Conservation (phyloP, 2,888 invertebrate genomes). For the Unio delphinus region DNA sequence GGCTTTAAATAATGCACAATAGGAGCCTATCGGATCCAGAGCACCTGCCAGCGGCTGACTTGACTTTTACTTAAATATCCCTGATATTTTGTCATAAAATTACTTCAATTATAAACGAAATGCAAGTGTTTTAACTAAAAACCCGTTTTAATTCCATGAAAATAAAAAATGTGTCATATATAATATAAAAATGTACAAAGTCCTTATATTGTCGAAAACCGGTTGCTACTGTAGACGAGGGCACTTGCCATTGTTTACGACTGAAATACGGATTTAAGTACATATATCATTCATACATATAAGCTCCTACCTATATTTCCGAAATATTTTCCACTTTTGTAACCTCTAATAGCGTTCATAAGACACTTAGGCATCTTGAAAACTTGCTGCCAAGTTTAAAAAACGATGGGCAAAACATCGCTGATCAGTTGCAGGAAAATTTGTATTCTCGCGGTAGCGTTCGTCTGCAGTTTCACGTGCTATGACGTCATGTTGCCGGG, state of each 20-base stretch:
- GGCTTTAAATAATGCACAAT: no score
- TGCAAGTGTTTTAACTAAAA: not conserved
- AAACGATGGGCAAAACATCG: no score
- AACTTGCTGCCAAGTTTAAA: no score
- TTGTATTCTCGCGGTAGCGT: no score
- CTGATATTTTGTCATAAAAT: no score
- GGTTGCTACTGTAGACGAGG: conserved; percentile 7
- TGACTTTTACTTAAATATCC: no score
- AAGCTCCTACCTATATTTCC: conserved; percentile 36
- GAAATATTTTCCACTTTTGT: conserved; percentile 44
- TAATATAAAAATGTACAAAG: not conserved
- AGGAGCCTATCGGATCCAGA: no score
- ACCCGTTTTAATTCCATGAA: not conserved
- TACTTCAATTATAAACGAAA: no score
- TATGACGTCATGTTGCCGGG: no score
- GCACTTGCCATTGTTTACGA: conserved; percentile 25
- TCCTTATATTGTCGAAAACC: not conserved
- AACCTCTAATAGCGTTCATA: conserved; percentile 49
- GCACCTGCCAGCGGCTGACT: no score
- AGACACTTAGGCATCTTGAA: conserved; percentile 56
- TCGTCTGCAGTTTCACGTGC: no score
- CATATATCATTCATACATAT: not conserved
- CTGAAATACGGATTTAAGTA: conserved; percentile 1
- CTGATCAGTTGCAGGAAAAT: no score
- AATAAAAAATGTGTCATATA: not conserved